These are phyloP conservation scores for Echinarachnius parma DNA, from an alignment of 53 echinoderm and acorn worm species.

Conservation along the genomic window DNA sequence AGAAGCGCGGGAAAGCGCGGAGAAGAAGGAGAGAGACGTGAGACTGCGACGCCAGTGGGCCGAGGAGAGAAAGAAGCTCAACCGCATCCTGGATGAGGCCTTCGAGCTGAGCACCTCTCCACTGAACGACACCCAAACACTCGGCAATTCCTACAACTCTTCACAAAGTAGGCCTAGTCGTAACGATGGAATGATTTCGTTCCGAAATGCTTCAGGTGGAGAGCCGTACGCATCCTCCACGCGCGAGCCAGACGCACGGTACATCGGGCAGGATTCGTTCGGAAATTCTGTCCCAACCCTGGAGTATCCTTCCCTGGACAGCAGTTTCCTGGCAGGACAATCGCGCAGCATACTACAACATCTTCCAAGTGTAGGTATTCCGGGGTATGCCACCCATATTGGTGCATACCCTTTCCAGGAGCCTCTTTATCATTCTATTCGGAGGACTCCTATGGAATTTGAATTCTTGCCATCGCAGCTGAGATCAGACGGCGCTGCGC, in stretches of 20 bases:
- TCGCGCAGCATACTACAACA: neutral
- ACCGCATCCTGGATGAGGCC: constrained; percentile 46
- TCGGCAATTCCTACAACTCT: too few species aligned
- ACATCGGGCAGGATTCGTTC: neutral
- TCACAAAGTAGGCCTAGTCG: too few species aligned
- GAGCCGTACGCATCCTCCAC: neutral
- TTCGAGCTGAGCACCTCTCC: constrained; percentile 26
- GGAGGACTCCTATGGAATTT: constrained; percentile 7
- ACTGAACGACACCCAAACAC: neutral
- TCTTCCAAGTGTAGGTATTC: neutral
- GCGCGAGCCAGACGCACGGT: neutral
- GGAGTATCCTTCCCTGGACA: neutral
- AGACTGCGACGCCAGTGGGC: constrained; percentile 44
- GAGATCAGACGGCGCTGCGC: constrained; percentile 9
- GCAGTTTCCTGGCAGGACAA: neutral
- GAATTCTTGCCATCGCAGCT: constrained; percentile 34
- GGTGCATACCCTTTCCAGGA: neutral
- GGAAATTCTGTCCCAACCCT: neutral
- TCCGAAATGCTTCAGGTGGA: neutral
- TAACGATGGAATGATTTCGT: neutral
- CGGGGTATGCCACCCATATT: constrained; percentile 7
- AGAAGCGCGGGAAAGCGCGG: constrained; percentile 12
- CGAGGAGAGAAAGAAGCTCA: constrained; percentile 43
- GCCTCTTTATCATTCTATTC: constrained; percentile 7
- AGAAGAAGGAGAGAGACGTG: constrained; percentile 33